Base-by-base conservation (phyloP, 2,113 vertebrate species). In the Ctenodactylus gundi region DNA sequence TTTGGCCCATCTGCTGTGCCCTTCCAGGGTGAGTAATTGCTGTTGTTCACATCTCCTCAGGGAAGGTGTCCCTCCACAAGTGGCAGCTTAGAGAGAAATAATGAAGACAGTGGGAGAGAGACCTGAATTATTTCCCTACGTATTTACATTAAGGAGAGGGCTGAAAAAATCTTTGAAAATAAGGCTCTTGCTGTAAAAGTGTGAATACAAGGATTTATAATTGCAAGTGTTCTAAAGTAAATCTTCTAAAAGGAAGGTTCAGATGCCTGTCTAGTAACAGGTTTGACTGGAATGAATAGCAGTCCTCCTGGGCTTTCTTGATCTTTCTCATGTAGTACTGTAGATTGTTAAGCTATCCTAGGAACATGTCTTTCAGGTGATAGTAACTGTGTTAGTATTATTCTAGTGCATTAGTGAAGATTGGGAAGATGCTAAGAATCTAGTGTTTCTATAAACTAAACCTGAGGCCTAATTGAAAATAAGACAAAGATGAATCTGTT, bases 371-470 rank as follows among this genome's bases (percentile, higher is more conserved):
- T 36, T 72, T 53, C 20, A 51, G 2, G 1, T 41, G 6, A 60
- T 39, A 34, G 20, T 34, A 70, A 51, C 46, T n/a, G 25, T 55
- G 2, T 27, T n/a, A 49, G 2, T 31, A 10, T 49, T 27, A 6
- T 4, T 51, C 0, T 0, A 27, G 7, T 51, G 12, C 39, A 41
- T 57, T 46, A 70, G 2, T 6, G 7, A 70, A 8, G 1, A 15
- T 7, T 70, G 2, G 0, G 9, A 86, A 58, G 3, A 18, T 34
- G 5, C 6, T 67, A 57, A 23, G 21, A 62, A 4, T 27, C 41
- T 41, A 49, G 34, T 70, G 7, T 34, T 80, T 14, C 62, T 70
- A 53, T 27, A 62, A 0, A 12, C 5, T 53, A 64, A 39, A 44
- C 7, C 11, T 34, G 73, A 41, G n/a, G 23, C 23, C 25, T 15